Percentiles rank a stretch among this genome's conserved stretches.
Evolutionary conservation across 2,113 vertebrate species (phyloP).

Genomic region (mouse (Mus musculus)): GRCm39 chr4:89018001-89018500

Average conservation of each 20-base stretch:
- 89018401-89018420: background rate
- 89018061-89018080: background rate
- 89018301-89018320: background rate
- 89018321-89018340: background rate
- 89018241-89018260: conserved; percentile 32
- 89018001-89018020: background rate
- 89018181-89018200: conserved; percentile 40
- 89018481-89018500: background rate
- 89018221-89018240: background rate
- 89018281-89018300: background rate
- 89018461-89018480: conserved; percentile 40
- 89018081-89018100: background rate
- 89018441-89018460: background rate
- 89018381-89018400: background rate
- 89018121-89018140: background rate
- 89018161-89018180: conserved; percentile 14
- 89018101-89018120: background rate
- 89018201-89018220: background rate
- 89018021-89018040: background rate
- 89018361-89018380: background rate
- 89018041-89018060: background rate
- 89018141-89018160: background rate
- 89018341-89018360: background rate
- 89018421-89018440: background rate
- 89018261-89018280: background rate